Base-by-base conservation (phyloP, 2,888 invertebrate genomes). In the Stenurella melanura region DNA sequence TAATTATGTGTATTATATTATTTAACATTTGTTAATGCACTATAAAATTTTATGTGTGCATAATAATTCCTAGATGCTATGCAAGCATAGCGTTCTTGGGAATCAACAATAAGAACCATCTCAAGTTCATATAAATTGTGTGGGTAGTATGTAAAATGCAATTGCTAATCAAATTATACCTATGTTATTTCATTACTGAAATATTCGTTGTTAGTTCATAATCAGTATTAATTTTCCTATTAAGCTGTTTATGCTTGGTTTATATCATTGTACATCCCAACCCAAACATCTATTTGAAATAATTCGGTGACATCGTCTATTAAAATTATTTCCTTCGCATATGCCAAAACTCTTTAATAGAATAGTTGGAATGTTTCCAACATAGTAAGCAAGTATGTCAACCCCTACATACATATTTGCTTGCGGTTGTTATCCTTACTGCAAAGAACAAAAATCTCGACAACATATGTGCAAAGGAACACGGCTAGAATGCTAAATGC, bases 321-420 rank as follows among this genome's bases (percentile, higher is more conserved):
- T n/a, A 15, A 50, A 50, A 50, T 15, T 15, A 1, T n/a, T 50
- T 50, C 15, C n/a, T 50, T 50, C 50, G 50, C n/a, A 15, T 10
- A 21, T 19, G 21, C 58, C 21, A 58, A 58, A 19, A 19, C 19
- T 19, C 19, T 50, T 58, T 58, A 58, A 58, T 58, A 21, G 21
- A 19, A 58, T 58, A 58, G 58, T 58, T 58, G 58, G 12, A 19
- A 7, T 58, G 58, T 58, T 58, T 18, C 58, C 58, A 58, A 58
- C 19, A 58, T 57, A 19, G 19, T 6, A 26, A 4, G 21, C 21
- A 57, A 57, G 10, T 57, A 19, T 42, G 42, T 42, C 42, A 57
- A 19, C 57, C 4, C 57, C 18, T 18, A 4, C 57, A 19, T 57
- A 7, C 11, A 57, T 57, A 57, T 57, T 19, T 57, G 18, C 18